A percentile compares a stretch with the other conserved stretches of the same genome.
These are phyloP conservation scores for Halichoeres trimaculatus DNA, from an alignment of 2,113 vertebrate species.

Conservation along the genomic window DNA sequence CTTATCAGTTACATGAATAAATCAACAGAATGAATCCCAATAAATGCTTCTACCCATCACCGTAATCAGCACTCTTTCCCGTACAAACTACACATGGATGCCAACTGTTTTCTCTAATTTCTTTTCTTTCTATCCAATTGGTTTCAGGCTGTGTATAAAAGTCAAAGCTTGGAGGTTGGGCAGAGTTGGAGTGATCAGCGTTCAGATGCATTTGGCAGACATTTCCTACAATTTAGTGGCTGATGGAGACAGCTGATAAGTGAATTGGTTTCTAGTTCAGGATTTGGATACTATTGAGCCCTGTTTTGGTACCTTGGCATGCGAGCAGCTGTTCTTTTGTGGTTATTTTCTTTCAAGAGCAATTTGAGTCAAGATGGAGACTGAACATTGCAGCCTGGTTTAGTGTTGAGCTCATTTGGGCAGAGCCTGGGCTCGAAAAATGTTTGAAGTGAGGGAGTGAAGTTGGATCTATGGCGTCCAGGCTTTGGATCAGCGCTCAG, in stretches of 20 bases:
- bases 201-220: conserved; percentile 74
- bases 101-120: not conserved
- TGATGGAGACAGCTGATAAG: conserved; percentile 74
- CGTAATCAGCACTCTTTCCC: conserved; percentile 70
- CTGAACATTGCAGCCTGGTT: conserved; percentile 22
- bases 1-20: conserved; percentile 68
- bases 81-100: conserved; percentile 74
- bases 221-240: conserved; percentile 68
- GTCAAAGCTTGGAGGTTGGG: conserved; percentile 54
- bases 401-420: not conserved
- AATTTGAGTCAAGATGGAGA: conserved; percentile 36
- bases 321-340: conserved; percentile 31
- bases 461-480: conserved; percentile 6
- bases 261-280: conserved; percentile 67
- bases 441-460: conserved; percentile 5
- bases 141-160: conserved; percentile 50
- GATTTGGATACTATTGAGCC: conserved; percentile 16
- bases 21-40: conserved; percentile 72
- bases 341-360: conserved; percentile 17
- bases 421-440: conserved; percentile 1
- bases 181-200: conserved; percentile 54
- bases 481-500: not conserved
- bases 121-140: conserved; percentile 35
- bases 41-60: conserved; percentile 69
- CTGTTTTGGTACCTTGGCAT: conserved; percentile 38